Evolutionary conservation across 2,797 vertebrate genomes (phyloP).

Genomic region (Sorex maritimensis): DNA sequence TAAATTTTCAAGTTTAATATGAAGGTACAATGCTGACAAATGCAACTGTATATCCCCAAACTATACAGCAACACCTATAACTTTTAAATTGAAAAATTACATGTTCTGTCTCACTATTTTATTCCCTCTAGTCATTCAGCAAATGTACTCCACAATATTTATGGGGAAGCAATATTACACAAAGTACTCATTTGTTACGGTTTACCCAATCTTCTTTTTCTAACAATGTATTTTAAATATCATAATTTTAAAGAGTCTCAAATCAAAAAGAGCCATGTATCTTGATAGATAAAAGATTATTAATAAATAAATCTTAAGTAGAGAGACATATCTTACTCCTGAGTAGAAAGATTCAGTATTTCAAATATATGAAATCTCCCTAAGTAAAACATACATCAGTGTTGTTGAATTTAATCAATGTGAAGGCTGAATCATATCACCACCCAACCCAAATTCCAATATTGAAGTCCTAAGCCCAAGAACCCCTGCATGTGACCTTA

Average conservation of each 20-base stretch:
- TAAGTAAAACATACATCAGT: constrained; percentile 41
- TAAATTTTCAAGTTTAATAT: neutral
- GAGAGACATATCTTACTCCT: neutral
- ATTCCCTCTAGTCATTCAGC: neutral
- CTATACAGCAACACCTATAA: neutral
- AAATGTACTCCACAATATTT: neutral
- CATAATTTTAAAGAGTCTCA: constrained; percentile 15
- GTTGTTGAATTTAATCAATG: neutral
- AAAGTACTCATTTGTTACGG: neutral
- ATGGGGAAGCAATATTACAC: neutral
- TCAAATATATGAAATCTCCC: constrained; percentile 21
- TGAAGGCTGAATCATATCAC: neutral
- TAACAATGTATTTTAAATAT: constrained; percentile 20
- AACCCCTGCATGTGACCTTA: neutral
- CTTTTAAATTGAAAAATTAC: neutral
- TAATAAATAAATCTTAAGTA: constrained; percentile 15
- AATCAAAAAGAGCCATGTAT: constrained; percentile 40
- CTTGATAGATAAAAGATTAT: neutral
- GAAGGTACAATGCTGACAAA: constrained; percentile 31
- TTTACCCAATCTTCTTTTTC: neutral
- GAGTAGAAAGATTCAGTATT: constrained; percentile 27
- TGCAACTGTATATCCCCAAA: neutral
- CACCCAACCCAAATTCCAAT: neutral
- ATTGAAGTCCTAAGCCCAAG: neutral
- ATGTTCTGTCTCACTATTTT: neutral